phyloP scores from a whole-genome alignment of 2,888 invertebrate species.

The Amphipoea oculea region DNA sequence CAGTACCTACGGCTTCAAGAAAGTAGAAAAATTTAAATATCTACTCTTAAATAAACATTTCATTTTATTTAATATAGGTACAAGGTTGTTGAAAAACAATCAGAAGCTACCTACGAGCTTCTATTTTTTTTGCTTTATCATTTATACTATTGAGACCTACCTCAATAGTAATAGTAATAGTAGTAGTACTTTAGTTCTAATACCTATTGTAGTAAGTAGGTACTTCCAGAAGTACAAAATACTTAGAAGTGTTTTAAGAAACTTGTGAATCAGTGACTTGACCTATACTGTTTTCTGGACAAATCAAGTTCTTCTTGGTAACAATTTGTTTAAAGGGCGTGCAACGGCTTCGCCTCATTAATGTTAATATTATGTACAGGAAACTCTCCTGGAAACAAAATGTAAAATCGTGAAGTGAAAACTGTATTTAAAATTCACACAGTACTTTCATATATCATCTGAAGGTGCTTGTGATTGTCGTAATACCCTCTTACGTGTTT shows the following conservation, averaged over 20 bases:
- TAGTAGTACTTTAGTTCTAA: slow-evolving; percentile 3
- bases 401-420: slow-evolving; percentile 38
- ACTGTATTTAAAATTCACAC: slow-evolving; percentile 16
- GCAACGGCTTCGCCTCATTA: neutral
- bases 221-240: neutral
- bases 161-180: neutral
- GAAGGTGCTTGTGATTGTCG: neutral
- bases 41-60: slow-evolving; percentile 31
- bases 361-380: slow-evolving; percentile 31
- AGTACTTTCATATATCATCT: neutral
- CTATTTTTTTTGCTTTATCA: neutral
- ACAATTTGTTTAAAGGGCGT: slow-evolving; percentile 22
- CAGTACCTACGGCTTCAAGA: slow-evolving; percentile 40
- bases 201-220: neutral
- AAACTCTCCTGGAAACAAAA: slow-evolving; percentile 28
- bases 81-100: slow-evolving; percentile 9
- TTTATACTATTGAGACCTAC: neutral
- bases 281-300: slow-evolving; percentile 18
- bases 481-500: slow-evolving; percentile 7
- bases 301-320: slow-evolving; percentile 42
- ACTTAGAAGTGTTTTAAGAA: neutral
- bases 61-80: neutral
- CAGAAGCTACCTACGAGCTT: too few species aligned
- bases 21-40: slow-evolving; percentile 50
- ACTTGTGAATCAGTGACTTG: slow-evolving; percentile 16